Conservation (phyloP, 1,140 invertebrate genomes). For the Metopolophium dirhodum region DNA sequence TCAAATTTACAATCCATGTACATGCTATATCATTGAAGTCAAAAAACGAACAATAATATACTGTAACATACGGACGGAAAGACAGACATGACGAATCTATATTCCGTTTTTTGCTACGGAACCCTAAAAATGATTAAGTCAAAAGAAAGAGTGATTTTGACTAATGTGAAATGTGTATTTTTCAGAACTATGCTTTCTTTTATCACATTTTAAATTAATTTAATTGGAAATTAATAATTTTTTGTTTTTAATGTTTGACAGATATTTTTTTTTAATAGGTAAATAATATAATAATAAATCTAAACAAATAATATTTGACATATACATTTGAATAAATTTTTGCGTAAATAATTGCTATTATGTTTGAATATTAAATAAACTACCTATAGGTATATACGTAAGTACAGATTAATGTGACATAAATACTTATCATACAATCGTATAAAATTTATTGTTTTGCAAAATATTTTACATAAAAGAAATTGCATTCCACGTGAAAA, state of each 20-base stretch:
- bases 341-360: neutral
- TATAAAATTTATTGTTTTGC: neutral
- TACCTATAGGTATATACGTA: too few relatives aligned
- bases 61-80: too few relatives aligned
- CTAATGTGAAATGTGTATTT: too few relatives aligned
- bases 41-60: neutral
- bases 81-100: too few relatives aligned
- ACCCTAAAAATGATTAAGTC: too few relatives aligned
- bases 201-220: neutral
- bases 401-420: too few relatives aligned
- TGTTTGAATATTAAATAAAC: neutral
- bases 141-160: too few relatives aligned
- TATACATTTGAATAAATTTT: neutral
- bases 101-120: too few relatives aligned
- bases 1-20: neutral
- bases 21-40: neutral
- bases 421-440: too few relatives aligned
- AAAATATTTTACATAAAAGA: too few relatives aligned
- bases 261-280: neutral
- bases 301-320: neutral
- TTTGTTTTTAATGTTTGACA: neutral
- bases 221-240: neutral
- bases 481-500: neutral
- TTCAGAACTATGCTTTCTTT: too few relatives aligned
- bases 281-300: neutral